Conservation (phyloP, 2,888 invertebrate species). For the Laspeyria flexula region DNA sequence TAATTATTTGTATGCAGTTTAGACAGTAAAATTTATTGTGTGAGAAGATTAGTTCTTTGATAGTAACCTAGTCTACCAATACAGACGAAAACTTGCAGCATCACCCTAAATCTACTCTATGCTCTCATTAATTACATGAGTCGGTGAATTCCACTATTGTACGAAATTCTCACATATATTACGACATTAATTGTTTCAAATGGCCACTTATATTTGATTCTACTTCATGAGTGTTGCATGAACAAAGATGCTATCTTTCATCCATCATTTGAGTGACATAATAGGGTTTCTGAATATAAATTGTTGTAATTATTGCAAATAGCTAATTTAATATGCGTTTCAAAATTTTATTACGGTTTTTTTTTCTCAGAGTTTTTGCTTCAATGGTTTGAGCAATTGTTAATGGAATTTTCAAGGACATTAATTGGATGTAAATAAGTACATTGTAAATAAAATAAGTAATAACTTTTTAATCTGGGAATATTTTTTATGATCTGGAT, state of each 20-base stretch:
- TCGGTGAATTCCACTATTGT: constrained; percentile 45
- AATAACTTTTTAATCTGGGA: no score
- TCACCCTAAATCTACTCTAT: constrained; percentile 18
- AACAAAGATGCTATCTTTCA: constrained; percentile 26
- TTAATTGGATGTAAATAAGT: no score
- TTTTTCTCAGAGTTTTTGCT: not conserved
- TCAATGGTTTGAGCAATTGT: not conserved
- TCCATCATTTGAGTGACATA: constrained; percentile 38
- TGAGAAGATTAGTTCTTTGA: no score
- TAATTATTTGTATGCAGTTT: no score
- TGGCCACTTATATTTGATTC: constrained; percentile 34
- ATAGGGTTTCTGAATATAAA: constrained; percentile 16
- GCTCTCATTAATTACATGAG: constrained; percentile 33
- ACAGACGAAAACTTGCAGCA: not conserved
- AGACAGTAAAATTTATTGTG: no score
- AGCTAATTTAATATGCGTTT: constrained; percentile 26
- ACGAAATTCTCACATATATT: constrained; percentile 44
- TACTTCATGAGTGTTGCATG: constrained; percentile 37
- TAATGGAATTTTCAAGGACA: no score
- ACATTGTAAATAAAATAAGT: no score
- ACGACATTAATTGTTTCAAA: constrained; percentile 45
- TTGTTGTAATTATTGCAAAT: constrained; percentile 25
- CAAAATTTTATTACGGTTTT: not conserved
- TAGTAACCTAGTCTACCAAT: no score
- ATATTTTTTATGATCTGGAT: no score